Percentiles rank a stretch among this genome's conserved stretches.
These are phyloP conservation scores for Atopsyche davidsoni DNA, from an alignment of 1,140 invertebrate genomes.

Conservation along the genomic window DNA sequence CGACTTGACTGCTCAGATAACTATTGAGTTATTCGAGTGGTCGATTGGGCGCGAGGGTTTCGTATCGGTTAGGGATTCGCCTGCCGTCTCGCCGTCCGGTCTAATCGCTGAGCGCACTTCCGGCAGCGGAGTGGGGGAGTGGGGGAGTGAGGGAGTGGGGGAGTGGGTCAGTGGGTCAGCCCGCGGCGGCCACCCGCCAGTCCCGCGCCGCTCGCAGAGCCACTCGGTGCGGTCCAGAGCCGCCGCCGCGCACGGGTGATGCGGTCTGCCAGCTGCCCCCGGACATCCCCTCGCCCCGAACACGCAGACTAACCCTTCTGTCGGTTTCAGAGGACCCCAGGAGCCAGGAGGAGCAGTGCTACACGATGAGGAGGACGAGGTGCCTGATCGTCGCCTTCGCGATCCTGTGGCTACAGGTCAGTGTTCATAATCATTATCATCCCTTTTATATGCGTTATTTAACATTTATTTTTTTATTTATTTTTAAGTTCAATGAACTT, in stretches of 20 bases:
- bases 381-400: conserved; percentile 25
- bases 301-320: too few relatives aligned
- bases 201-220: conserved; percentile 17
- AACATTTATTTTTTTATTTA: neutral
- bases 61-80: neutral
- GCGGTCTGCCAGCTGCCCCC: too few relatives aligned
- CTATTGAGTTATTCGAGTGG: too few relatives aligned
- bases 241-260: too few relatives aligned
- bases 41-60: conserved; percentile 1
- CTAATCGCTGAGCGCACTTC: neutral
- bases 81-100: conserved; percentile 2
- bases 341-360: conserved; percentile 10
- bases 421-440: neutral
- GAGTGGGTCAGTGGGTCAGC: conserved; percentile 20
- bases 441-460: too few relatives aligned
- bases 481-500: neutral
- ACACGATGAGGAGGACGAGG: conserved; percentile 26
- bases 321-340: conserved; percentile 22
- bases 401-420: conserved; percentile 25
- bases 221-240: too few relatives aligned
- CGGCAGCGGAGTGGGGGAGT: neutral
- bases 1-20: too few relatives aligned
- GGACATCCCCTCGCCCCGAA: too few relatives aligned
- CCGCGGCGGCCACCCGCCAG: conserved; percentile 1
- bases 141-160: neutral